These are phyloP conservation scores for Drymonia ruficornis DNA, from an alignment of 2,888 invertebrate species.

Conservation along the genomic window DNA sequence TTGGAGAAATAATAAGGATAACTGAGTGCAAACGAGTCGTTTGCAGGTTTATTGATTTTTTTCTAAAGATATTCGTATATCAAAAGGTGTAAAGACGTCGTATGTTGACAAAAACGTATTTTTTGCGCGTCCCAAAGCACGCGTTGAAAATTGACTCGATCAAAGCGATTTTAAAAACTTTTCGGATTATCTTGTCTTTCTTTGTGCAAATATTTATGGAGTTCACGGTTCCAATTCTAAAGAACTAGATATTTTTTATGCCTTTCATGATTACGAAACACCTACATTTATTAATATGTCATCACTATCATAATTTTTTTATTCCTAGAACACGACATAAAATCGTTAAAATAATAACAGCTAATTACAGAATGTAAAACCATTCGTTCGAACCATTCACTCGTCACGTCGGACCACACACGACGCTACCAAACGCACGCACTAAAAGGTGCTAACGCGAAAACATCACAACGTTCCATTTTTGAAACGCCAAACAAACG, in stretches of 20 bases:
- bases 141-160: slow-evolving; percentile 64
- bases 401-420: slow-evolving; percentile 67
- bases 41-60: slow-evolving; percentile 64
- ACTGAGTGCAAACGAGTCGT: slow-evolving; percentile 17
- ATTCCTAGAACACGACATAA: too few species aligned
- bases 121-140: slow-evolving; percentile 71
- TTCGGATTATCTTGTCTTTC: slow-evolving; percentile 43
- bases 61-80: slow-evolving; percentile 50
- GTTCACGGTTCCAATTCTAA: slow-evolving; percentile 8
- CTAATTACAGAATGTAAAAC: slow-evolving; percentile 2
- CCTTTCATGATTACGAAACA: background rate
- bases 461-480: slow-evolving; percentile 74
- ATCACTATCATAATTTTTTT: too few species aligned
- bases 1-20: slow-evolving; percentile 8
- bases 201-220: slow-evolving; percentile 45
- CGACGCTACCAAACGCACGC: slow-evolving; percentile 65
- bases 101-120: slow-evolving; percentile 49
- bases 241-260: background rate
- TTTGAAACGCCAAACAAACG: slow-evolving; percentile 71
- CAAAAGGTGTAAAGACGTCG: slow-evolving; percentile 65
- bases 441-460: slow-evolving; percentile 82
- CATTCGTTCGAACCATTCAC: slow-evolving; percentile 23
- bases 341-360: background rate
- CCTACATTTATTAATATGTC: too few species aligned
- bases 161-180: slow-evolving; percentile 38